phyloP scores from a whole-genome alignment of 2,797 vertebrate species.

The Petrocephalus sullivani region DNA sequence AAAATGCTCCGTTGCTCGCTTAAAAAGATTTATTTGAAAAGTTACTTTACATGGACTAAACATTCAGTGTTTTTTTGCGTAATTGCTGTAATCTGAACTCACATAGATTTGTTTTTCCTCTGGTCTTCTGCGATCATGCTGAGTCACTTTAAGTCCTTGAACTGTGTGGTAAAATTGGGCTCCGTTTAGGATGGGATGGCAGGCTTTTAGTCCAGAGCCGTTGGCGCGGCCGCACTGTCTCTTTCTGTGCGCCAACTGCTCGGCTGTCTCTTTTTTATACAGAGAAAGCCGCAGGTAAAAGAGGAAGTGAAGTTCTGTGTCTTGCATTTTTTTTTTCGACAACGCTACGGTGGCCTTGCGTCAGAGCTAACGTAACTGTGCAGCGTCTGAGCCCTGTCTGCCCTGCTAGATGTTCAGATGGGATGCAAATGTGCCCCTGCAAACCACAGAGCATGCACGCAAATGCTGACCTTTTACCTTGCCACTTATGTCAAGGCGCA shows the following conservation, averaged over 20 bases:
- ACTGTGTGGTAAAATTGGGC: constrained; percentile 31
- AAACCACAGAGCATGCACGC: constrained; percentile 51
- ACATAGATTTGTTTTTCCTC: constrained; percentile 48
- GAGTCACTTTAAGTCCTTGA: constrained; percentile 38
- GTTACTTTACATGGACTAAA: not conserved
- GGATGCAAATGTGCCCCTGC: constrained; percentile 62
- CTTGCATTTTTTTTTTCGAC: not conserved
- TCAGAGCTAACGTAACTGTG: constrained; percentile 10
- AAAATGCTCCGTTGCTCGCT: not conserved
- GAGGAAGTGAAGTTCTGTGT: constrained; percentile 16
- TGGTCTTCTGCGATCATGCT: constrained; percentile 52
- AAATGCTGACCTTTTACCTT: constrained; percentile 46
- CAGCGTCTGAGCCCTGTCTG: constrained; percentile 27
- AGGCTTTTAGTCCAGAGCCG: not conserved
- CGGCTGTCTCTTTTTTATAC: constrained; percentile 15
- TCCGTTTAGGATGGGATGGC: constrained; percentile 47
- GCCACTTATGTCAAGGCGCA: not conserved
- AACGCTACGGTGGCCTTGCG: not conserved
- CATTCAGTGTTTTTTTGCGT: not conserved
- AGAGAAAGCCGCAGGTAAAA: constrained; percentile 22
- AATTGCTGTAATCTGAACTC: constrained; percentile 22
- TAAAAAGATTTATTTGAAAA: not conserved
- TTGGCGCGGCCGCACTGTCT: constrained; percentile 15
- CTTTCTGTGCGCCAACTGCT: not conserved
- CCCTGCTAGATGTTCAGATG: constrained; percentile 32